Conservation (phyloP, 1,140 invertebrate genomes). For the Wiebesia pumilae region DNA sequence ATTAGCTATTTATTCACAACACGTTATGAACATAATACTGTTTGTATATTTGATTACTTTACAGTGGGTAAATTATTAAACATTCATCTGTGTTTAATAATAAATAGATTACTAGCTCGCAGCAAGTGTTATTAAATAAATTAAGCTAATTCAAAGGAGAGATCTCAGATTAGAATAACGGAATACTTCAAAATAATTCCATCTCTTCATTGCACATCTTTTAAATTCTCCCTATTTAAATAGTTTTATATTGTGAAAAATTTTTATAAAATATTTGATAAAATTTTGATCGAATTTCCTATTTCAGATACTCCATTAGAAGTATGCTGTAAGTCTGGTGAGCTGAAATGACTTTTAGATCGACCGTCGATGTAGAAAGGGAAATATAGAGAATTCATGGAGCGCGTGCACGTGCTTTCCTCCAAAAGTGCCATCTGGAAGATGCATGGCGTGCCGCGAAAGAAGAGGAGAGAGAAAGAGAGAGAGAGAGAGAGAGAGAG, state of each 20-base stretch:
- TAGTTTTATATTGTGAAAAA: neutral
- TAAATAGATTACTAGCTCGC: neutral
- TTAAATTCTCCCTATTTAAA: neutral
- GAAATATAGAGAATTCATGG: neutral
- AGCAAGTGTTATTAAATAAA: neutral
- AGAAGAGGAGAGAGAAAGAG: neutral
- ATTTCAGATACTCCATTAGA: neutral
- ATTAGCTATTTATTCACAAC: neutral
- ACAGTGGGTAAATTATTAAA: neutral
- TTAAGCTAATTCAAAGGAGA: neutral
- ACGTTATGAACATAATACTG: neutral
- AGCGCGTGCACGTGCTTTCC: conserved; percentile 15
- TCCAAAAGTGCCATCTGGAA: conserved; percentile 40
- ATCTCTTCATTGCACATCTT: too few relatives aligned
- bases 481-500: conserved; percentile 8
- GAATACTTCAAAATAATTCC: neutral
- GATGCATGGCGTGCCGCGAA: conserved; percentile 38
- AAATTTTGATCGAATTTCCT: neutral
- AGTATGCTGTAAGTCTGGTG: neutral
- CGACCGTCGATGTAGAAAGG: neutral
- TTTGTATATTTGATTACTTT: neutral
- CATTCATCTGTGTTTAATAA: neutral
- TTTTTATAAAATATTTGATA: neutral
- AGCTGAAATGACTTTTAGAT: conserved; percentile 13
- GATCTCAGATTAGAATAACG: neutral